phyloP scores from a whole-genome alignment of 2,888 invertebrate genomes.

The Amphipyra tragopoginis region DNA sequence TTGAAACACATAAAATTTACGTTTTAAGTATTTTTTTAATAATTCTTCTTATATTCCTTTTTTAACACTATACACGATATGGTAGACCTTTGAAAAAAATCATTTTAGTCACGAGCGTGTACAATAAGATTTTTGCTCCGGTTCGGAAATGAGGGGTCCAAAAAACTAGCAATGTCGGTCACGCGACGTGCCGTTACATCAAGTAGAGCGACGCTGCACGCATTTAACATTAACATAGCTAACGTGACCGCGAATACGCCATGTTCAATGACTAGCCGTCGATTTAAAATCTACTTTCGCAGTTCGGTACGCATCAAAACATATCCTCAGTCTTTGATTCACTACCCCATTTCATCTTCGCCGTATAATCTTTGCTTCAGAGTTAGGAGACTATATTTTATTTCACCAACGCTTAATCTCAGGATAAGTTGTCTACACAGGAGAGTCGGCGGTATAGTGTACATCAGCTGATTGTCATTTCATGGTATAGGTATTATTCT shows the following conservation, averaged over 20 bases:
- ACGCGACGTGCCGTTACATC: slow-evolving; percentile 76
- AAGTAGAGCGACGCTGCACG: slow-evolving; percentile 82
- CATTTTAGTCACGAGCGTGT: slow-evolving; percentile 15
- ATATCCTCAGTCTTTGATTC: slow-evolving; percentile 23
- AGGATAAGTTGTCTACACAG: too few species aligned
- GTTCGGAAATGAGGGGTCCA: slow-evolving; percentile 57
- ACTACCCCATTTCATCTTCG: slow-evolving; percentile 13
- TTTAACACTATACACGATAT: too few species aligned
- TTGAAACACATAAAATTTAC: too few species aligned
- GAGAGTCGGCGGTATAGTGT: too few species aligned
- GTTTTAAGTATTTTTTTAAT: too few species aligned
- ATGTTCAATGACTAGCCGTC: slow-evolving; percentile 30
- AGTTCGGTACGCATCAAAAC: slow-evolving; percentile 5
- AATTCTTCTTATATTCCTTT: too few species aligned
- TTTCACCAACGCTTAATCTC: too few species aligned
- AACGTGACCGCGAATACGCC: slow-evolving; percentile 59
- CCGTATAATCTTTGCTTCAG: background rate
- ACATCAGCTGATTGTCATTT: too few species aligned
- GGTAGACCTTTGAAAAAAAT: too few species aligned
- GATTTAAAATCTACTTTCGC: slow-evolving; percentile 18
- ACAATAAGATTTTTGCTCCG: slow-evolving; percentile 30
- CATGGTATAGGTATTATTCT: too few species aligned
- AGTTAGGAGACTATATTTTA: background rate
- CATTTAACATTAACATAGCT: slow-evolving; percentile 70
- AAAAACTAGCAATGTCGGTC: slow-evolving; percentile 65